Evolutionary conservation across 2,888 invertebrate genomes (phyloP), one percentile per base, ranked within the genome.

Genomic region (Phalera bucephala): DNA sequence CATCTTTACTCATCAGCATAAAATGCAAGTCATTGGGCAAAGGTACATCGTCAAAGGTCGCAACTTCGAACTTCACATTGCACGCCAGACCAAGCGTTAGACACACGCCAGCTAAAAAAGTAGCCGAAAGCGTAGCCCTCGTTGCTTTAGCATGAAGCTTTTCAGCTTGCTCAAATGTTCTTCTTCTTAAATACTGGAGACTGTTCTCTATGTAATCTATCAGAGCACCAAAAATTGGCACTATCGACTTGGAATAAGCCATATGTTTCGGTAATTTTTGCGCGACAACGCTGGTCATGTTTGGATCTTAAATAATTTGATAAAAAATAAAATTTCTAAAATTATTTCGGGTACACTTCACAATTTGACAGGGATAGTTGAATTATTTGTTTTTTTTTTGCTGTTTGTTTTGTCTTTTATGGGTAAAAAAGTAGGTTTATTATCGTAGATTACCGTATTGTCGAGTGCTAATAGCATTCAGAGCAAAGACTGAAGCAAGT

Each of bases 11-110:
- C 74, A 87, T 59, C 31, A 88, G 41, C 68, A 88, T 72, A 14
- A 78, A 72, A 39, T 88, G 88, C 34, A 89, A 55, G 40, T 89
- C 89, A 36, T 80, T 65, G 0, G 64, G 43, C 12, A 88, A 33
- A 0, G 86, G 80, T 6, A 68, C 64, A 0, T 79, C 67, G 19
- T 80, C 71, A 0, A 76, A 43, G 0, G 72, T 86, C n/a, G 78
- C 82, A 1, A 87, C 77, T 64, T 88, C 89, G 2, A 89, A 73
- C 53, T 89, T 89, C 2, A 88, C 68, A 33, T 86, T 87, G 17
- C 72, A 69, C 5, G 69, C 60, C 4, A 86, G 42, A 0, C 85
- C 89, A 3, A 87, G 55, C 2, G 77, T 9, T 0, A 87, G 45
- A 11, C 86, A 84, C 0, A 82, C 75, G 0, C 47, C 27, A 0